These are phyloP conservation scores for Penaeus indicus DNA, from an alignment of 1,140 invertebrate genomes.

Conservation along the genomic window DNA sequence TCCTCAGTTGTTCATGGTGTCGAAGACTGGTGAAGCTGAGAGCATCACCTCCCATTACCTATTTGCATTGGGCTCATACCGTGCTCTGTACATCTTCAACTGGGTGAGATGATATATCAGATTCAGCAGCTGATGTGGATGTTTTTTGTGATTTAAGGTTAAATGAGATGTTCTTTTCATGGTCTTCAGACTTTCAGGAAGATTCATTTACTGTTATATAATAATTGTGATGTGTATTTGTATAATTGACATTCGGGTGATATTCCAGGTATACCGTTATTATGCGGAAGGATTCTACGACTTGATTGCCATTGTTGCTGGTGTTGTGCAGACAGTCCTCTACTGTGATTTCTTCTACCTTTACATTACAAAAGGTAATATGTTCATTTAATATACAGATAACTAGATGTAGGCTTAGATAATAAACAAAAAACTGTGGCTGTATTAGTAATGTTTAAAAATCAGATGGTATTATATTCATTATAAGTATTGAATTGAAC, in stretches of 20 bases:
- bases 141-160: neutral
- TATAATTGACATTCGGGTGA: neutral
- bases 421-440: too few species aligned
- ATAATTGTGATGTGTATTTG: neutral
- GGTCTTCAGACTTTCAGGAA: too few species aligned
- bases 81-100: slow-evolving; percentile 96
- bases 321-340: slow-evolving; percentile 95
- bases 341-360: slow-evolving; percentile 99
- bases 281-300: slow-evolving; percentile 95
- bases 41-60: slow-evolving; percentile 99
- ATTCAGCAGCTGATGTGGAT: neutral
- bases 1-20: slow-evolving; percentile 98
- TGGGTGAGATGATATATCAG: slow-evolving; percentile 80
- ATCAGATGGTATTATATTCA: too few species aligned
- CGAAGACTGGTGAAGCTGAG: slow-evolving; percentile 99
- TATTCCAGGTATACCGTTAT: slow-evolving; percentile 77
- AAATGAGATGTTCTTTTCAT: neutral
- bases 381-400: neutral
- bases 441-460: too few species aligned
- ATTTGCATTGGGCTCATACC: slow-evolving; percentile 97
- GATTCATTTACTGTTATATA: too few species aligned
- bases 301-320: slow-evolving; percentile 96
- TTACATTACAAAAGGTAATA: slow-evolving; percentile 97
- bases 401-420: too few species aligned
- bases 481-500: too few species aligned